Conservation (phyloP, 2,888 invertebrate species). For the Netelia fuscicornis region DNA sequence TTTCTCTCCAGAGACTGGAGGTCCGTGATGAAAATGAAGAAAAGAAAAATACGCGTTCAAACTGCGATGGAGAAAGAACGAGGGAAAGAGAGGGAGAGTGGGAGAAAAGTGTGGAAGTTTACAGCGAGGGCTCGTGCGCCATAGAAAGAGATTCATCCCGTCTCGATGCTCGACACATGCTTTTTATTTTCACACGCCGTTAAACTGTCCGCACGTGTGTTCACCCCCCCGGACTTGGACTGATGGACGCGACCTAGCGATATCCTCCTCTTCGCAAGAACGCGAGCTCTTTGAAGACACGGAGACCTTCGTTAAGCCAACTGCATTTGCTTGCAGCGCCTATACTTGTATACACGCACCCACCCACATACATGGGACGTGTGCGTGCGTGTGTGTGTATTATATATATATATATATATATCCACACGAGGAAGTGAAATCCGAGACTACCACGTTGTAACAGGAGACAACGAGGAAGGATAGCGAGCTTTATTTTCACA, state of each 20-base stretch:
- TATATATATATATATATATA: slow-evolving; percentile 1
- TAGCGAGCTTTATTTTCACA: background rate
- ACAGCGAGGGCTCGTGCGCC: slow-evolving; percentile 41
- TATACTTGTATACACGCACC: background rate
- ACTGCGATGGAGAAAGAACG: slow-evolving; percentile 31
- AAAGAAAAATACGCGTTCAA: slow-evolving; percentile 40
- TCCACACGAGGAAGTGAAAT: slow-evolving; percentile 65
- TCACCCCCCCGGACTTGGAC: slow-evolving; percentile 34
- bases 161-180: slow-evolving; percentile 70
- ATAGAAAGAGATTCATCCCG: background rate
- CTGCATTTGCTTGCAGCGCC: background rate
- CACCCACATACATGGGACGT: background rate
- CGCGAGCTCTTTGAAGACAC: background rate
- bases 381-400: too few relatives aligned
- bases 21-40: slow-evolving; percentile 21
- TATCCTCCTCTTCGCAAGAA: slow-evolving; percentile 37
- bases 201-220: slow-evolving; percentile 80
- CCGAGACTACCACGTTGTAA: slow-evolving; percentile 54
- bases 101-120: slow-evolving; percentile 19
- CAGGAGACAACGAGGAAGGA: slow-evolving; percentile 41
- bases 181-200: slow-evolving; percentile 80
- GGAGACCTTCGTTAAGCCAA: background rate
- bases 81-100: slow-evolving; percentile 26
- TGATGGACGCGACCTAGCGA: slow-evolving; percentile 33
- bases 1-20: slow-evolving; percentile 35